Evolutionary conservation across 1,140 invertebrate genomes (phyloP).

Genomic region (Danaus plexippus): DNA sequence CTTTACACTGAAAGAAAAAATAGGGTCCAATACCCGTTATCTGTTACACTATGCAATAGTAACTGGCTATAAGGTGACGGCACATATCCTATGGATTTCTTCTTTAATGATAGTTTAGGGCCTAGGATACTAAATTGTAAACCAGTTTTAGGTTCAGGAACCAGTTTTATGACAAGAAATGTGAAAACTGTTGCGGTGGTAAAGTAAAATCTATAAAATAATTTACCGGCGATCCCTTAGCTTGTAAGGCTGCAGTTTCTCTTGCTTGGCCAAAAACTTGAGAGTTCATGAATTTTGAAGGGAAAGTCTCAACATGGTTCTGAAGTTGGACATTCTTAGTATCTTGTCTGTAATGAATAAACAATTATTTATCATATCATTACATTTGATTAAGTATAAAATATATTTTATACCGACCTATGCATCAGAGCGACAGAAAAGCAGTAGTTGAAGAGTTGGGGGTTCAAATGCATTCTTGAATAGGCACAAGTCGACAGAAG

Average conservation of each 20-base stretch:
- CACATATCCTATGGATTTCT: conserved; percentile 99
- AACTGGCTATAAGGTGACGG: conserved; percentile 77
- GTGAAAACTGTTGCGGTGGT: conserved; percentile 57
- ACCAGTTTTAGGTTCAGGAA: conserved; percentile 65
- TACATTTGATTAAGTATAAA: no score
- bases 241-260: conserved; percentile 59
- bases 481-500: conserved; percentile 79
- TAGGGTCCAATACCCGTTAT: conserved; percentile 83
- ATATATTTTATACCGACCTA: conserved; percentile 38
- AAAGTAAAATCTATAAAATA: conserved; percentile 16
- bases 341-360: conserved; percentile 54
- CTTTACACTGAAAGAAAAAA: no score
- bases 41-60: conserved; percentile 84
- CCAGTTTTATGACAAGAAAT: conserved; percentile 53
- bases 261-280: conserved; percentile 69
- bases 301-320: conserved; percentile 73
- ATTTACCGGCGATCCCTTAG: conserved; percentile 39
- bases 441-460: conserved; percentile 84
- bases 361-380: background rate
- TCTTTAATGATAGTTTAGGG: conserved; percentile 92
- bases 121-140: conserved; percentile 97
- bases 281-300: conserved; percentile 73
- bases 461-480: conserved; percentile 80
- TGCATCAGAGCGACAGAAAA: conserved; percentile 82
- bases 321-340: conserved; percentile 68